Base-by-base conservation (phyloP, 2,888 invertebrate species). In the Sussaba pulchella region DNA sequence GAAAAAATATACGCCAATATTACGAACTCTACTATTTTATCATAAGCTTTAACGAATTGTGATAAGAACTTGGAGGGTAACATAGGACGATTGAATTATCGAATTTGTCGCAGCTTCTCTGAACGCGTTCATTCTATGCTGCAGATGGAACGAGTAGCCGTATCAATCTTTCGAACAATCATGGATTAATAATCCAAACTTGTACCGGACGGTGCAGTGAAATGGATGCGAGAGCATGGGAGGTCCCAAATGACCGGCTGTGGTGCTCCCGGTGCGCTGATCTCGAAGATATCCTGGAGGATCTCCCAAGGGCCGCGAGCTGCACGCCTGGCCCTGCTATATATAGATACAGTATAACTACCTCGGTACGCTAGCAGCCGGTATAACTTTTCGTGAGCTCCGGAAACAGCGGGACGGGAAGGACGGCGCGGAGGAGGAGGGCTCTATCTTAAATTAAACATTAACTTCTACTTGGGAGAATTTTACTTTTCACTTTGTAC, bases 371-470 rank as follows among this genome's bases (percentile, higher is more conserved):
- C 52, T 50, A 69, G 59, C 82, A 74, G 63, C 75, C 80, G 83
- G 81, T 84, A 81, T 84, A 85, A 83, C 84, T 83, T 86, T 83
- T 75, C 82, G 79, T 83, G 70, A 63, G 69, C 54, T 14, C 79
- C 78, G 78, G 72, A 79, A 85, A 83, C 83, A 72, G 82, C 81
- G 64, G 82, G 76, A 67, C 69, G 70, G 74, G 76, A 57, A 14
- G 57, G 39, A 54, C 12, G 52, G 54, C 78, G 66, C 64, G 70
- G 74, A 76, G 64, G 74, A 78, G 79, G 71, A 26, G 72, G 75
- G 84, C 86, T 88, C 87, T 87, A 88, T 88, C 89, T 88, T 86
- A 89, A 88, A 89, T 90, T 89, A 89, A 89, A 89, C 89, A 89
- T 90, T 88, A 89, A 88, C 88, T 88, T 87, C 86, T 82, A 81